A percentile compares a stretch with the other conserved stretches of the same genome.
phyloP scores from a whole-genome alignment of 2,888 invertebrate species.

The Diploptera punctata region DNA sequence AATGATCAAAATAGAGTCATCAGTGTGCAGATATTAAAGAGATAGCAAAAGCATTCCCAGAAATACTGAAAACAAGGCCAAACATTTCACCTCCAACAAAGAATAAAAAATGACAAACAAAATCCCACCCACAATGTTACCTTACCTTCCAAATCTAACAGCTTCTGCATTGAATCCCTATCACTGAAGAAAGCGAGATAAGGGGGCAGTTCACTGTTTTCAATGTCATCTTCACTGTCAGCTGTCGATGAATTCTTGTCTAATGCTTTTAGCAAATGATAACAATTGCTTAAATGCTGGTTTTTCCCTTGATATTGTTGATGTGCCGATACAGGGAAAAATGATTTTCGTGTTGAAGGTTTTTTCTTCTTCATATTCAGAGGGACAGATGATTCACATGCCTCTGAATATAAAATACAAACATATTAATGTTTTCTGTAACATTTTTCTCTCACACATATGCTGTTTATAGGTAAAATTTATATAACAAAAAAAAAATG shows the following conservation, averaged over 20 bases:
- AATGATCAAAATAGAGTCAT: too few relatives aligned
- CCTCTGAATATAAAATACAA: neutral
- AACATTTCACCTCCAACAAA: neutral
- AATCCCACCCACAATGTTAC: too few relatives aligned
- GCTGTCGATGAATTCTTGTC: too few relatives aligned
- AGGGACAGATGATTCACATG: neutral
- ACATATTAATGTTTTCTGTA: too few relatives aligned
- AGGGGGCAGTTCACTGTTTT: neutral
- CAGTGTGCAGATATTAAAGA: too few relatives aligned
- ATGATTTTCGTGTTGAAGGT: neutral
- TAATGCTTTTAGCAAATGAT: neutral
- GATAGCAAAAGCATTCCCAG: too few relatives aligned
- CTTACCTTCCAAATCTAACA: constrained; percentile 46
- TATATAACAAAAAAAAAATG: too few relatives aligned
- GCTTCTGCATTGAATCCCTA: constrained; percentile 45
- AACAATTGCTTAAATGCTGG: neutral
- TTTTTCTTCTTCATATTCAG: neutral
- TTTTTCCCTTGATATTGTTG: too few relatives aligned
- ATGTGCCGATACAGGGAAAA: constrained; percentile 30
- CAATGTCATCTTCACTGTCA: neutral
- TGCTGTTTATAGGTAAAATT: too few relatives aligned
- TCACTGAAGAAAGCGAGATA: constrained; percentile 48
- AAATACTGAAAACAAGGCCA: too few relatives aligned
- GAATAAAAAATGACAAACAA: neutral
- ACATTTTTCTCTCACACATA: too few relatives aligned